Base-by-base conservation (phyloP, 2,888 invertebrate species). In the Acronicta psi region DNA sequence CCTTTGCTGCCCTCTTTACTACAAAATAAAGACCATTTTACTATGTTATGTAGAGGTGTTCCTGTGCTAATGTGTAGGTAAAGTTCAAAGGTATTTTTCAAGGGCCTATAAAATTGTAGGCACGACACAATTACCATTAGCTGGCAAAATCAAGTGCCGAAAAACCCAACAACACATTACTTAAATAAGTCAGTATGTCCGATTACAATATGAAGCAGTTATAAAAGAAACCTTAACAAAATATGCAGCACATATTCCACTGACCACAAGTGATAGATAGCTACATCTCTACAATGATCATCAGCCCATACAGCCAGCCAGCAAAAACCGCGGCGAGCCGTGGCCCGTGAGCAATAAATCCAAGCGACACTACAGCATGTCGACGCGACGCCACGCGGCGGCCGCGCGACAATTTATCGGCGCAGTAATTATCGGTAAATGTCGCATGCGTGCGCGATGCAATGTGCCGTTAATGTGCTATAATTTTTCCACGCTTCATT, bases 401-500 rank as follows among this genome's bases (percentile, higher is more conserved):
- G 52, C 64, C 36, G 51, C 55, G 56, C 64, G 51, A 42, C 51
- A 38, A 75, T 68, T 63, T 75, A 73, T 72, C 54, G 63, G 1
- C 17, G 38, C 51, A 41, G 44, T 52, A 58, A 50, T 68, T 75
- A 68, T 56, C 58, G 58, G 44, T 37, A 57, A 64, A 58, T 49
- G 54, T 44, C 31, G 57, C 63, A 23, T 34, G 61, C 34, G 42
- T 65, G 54, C 31, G 17, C 45, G 10, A 34, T 20, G 34, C 44
- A 40, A n/a, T 18, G 54, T 59, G 37, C 9, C 17, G 46, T 38
- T 65, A 58, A 70, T 70, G 51, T 43, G 42, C 42, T n/a, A 46
- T 42, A 34, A 45, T 64, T 45, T 31, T 34, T 45, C n/a, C 31
- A 34, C 45, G 31, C 11, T 11, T n/a, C 16, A 42, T 42, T 42